Evolutionary conservation across 1,140 invertebrate species (phyloP), one percentile per base, ranked within the genome.

Genomic region (Drosophila navojoa): DNA sequence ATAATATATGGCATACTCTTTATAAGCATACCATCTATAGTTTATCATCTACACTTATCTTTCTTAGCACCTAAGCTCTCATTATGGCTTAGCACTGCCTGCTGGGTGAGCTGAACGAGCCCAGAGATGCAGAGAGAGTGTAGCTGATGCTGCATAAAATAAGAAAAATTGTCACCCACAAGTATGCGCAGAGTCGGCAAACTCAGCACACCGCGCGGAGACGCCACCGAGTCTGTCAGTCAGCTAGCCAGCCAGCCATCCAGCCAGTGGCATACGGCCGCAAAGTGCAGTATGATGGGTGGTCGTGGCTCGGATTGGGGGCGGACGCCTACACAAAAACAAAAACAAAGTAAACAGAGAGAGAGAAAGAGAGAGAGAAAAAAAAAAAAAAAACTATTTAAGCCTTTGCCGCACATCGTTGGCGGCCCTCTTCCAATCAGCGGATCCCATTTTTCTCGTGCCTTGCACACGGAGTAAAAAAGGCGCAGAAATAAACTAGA

Each of bases 401-500:
- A 87, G 75, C 63, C 75, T 69, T 63, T 49, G 80, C 50, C 71
- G 71, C 50, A 66, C 54, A 47, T 29, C 45, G 73, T 77, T 57
- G 44, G 45, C 64, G 64, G 61, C 60, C 54, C 81, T 85, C 82
- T 87, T 87, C 81, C 81, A 86, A 87, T 86, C 81, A 86, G 81
- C 81, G 81, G 82, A 81, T 86, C 82, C 71, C 82, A 87, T 86
- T 86, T 87, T 87, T 86, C 76, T 62, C 78, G 45, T 82, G 58
- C 44, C 64, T 25, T 67, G 62, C 60, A 59, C 60, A 59, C 50
- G 55, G 64, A 62, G 60, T 53, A 71, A 72, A 70, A 70, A 68
- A 70, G 53, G 53, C 78, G 68, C 69, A 87, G 63, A 87, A 86
- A 86, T 89, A 86, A 89, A 86, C 82, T 86, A 86, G 84, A 86